Evolutionary conservation across 2,888 invertebrate species (phyloP).

Genomic region (Folsomia manolachei): DNA sequence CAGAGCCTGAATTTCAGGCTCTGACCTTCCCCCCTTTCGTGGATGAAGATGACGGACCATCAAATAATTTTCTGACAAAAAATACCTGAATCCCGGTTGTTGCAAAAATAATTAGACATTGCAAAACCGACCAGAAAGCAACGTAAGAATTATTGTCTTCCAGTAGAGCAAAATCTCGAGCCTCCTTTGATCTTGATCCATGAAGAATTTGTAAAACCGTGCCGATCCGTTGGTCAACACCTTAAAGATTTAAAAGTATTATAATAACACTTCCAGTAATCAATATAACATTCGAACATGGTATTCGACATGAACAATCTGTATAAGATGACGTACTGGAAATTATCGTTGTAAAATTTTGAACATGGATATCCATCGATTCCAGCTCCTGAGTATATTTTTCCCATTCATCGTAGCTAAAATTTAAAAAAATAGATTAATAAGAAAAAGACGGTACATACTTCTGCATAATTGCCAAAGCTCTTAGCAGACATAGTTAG

Average conservation of each 20-base stretch:
- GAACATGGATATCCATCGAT: constrained; percentile 78
- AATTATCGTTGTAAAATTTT: constrained; percentile 69
- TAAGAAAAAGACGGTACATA: background rate
- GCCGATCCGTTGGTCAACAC: constrained; percentile 79
- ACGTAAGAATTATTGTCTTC: constrained; percentile 80
- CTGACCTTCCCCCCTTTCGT: constrained; percentile 40
- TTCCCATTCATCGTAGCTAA: constrained; percentile 86
- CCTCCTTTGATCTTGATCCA: constrained; percentile 73
- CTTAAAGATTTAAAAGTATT: constrained; percentile 50
- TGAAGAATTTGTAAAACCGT: constrained; percentile 81
- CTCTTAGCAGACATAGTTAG: background rate
- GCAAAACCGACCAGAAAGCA: constrained; percentile 82
- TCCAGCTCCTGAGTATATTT: constrained; percentile 85
- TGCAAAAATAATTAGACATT: constrained; percentile 75
- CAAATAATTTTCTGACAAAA: constrained; percentile 85
- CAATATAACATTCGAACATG: constrained; percentile 7
- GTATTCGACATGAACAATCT: background rate
- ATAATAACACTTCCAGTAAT: background rate
- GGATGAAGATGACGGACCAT: constrained; percentile 55
- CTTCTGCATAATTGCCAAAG: background rate
- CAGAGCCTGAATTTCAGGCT: constrained; percentile 25
- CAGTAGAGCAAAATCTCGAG: constrained; percentile 76
- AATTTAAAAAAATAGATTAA: constrained; percentile 33
- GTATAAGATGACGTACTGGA: constrained; percentile 29
- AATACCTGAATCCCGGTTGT: constrained; percentile 79